Base-by-base conservation (phyloP, 2,888 invertebrate species). In the Colletes collaris region DNA sequence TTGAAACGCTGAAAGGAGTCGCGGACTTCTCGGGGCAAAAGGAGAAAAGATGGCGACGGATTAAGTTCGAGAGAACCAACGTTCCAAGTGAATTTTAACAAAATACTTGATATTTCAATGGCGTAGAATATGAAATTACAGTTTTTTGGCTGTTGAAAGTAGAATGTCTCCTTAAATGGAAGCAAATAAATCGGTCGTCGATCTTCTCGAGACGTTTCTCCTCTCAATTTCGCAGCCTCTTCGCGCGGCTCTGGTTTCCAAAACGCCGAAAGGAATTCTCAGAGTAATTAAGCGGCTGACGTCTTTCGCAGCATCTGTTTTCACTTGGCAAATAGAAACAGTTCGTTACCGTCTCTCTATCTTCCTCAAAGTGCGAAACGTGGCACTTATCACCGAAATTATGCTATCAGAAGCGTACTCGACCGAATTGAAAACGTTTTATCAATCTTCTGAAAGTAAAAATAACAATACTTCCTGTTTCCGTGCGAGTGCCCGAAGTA, bases 281-380 rank as follows among this genome's bases (percentile, higher is more conserved):
- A 53, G 70, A 65, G 81, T 82, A 84, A 84, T 85, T 85, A 84
- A 82, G 66, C 72, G 68, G 63, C 67, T 58, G 60, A 50, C 59
- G 60, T 56, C 62, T 73, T 70, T 44, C 66, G 19, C 11, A 37
- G 58, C 76, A 70, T 73, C 70, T 74, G 67, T 68, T 65, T 68
- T 63, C 73, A 46, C 62, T 77, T 44, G 79, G 62, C 70, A 66
- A 75, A 55, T 50, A 27, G 40, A 46, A 3, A 8, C 35, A 8
- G 49, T 4, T 6, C 5, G 11, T 11, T 40, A 44, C 8, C 5
- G 13, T 5, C 27, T 67, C 53, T 62, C 60, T 1, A 37, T 37
- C 44, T 44, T 50, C 40, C 2, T 8, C 3, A 19, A 52, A 27
- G 69, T 27, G 44, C 52, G 58, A n/a, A 55, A 10, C 56, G 62